These are phyloP conservation scores for Probaryconus sp. DNA, from an alignment of 1,140 invertebrate genomes.

Conservation along the genomic window DNA sequence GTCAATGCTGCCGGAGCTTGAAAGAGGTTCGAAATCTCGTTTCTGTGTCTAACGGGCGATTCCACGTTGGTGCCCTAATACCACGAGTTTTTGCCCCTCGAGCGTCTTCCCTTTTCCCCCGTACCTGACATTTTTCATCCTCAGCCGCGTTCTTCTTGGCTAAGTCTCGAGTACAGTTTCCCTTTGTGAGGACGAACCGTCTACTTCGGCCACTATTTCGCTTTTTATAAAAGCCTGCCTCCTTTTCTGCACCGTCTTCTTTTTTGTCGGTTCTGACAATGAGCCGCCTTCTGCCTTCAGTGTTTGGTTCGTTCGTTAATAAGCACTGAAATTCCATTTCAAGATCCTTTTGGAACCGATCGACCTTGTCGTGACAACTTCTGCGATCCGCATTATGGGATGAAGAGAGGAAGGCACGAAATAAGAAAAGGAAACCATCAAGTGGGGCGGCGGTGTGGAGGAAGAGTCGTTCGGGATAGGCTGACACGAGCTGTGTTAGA, in stretches of 20 bases:
- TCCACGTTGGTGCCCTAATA: constrained; percentile 15
- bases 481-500: constrained; percentile 55
- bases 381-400: not conserved
- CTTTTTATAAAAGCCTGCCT: constrained; percentile 59
- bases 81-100: constrained; percentile 33
- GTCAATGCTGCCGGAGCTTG: not conserved
- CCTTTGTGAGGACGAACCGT: constrained; percentile 59
- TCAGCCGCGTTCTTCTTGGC: constrained; percentile 45
- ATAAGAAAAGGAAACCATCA: constrained; percentile 10
- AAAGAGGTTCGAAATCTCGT: constrained; percentile 13
- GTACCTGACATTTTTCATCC: constrained; percentile 39
- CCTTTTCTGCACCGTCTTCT: constrained; percentile 50
- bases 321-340: constrained; percentile 57
- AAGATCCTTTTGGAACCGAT: constrained; percentile 48
- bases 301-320: constrained; percentile 48
- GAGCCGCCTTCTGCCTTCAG: constrained; percentile 45
- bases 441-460: not conserved
- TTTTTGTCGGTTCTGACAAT: constrained; percentile 27
- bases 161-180: constrained; percentile 39
- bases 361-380: constrained; percentile 6
- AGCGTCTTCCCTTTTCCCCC: not conserved
- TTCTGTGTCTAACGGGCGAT: constrained; percentile 9
- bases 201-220: constrained; percentile 62
- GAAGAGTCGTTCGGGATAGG: constrained; percentile 20
- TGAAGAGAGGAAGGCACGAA: not conserved